Evolutionary conservation across 2,113 vertebrate genomes (phyloP), one percentile per base, ranked within the genome.

Genomic region (Cricetomys ansorgei): DNA sequence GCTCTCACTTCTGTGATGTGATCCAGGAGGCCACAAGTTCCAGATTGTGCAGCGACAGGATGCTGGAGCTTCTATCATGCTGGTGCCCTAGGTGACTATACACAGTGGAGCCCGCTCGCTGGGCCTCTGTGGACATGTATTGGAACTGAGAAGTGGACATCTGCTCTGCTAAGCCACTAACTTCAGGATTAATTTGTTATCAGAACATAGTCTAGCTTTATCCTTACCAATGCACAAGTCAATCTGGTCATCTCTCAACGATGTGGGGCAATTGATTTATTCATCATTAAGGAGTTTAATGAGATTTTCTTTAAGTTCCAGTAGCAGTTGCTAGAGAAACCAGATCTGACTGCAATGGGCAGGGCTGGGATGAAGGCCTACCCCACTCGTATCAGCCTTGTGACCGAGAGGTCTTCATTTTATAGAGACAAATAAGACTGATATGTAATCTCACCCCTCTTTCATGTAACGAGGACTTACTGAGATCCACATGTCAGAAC

Each of bases 161-260:
- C 50, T 93, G 67, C 62, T 62, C 7, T 53, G 21, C 53, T 81
- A 92, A 96, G 86, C 57, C 62, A 50, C 43, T 80, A 50, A 93
- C 37, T 95, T 92, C 73, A 91, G 81, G 62, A 91, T 92, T 91
- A 96, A 91, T 94, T 84, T 96, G 81, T 95, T 93, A 91, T 62
- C 34, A 79, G 59, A 97, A 70, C 17, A 81, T 90, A 94, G 75
- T 59, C 83, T 86, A 45, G 37, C 29, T 75, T 96, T 79, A 87
- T 92, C 80, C 55, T 93, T 70, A 79, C 48, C 59, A 76, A 45
- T 19, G 62, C 31, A 75, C 43, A 79, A 91, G 83, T 69, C 45
- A 92, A 88, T 86, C 77, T 81, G 37, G 84, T 77, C 91, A 94
- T 96, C 65, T 94, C 92, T 67, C 53, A 62, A 70, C 72, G 85